A percentile compares a stretch with the other conserved stretches of the same genome.
Evolutionary conservation across 2,888 invertebrate genomes (phyloP).

Genomic region (Ophioninae sp.): DNA sequence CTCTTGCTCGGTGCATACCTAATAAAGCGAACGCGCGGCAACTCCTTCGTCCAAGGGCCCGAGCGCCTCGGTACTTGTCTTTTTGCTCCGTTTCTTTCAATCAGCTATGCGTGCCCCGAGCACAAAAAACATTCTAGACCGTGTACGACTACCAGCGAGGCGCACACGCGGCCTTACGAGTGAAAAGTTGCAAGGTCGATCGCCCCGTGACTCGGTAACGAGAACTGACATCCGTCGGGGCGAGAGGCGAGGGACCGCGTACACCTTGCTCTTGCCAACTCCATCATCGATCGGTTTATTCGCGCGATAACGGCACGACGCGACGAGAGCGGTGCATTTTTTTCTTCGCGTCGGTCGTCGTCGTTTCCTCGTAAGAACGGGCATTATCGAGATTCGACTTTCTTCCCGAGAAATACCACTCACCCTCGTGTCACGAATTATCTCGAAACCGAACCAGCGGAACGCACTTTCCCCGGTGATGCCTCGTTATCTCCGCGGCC

Average conservation of each 20-base stretch:
- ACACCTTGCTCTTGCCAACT: conserved; percentile 20
- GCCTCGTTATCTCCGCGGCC: not conserved
- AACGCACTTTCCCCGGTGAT: not conserved
- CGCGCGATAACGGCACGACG: conserved; percentile 7
- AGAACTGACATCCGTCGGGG: conserved; percentile 46
- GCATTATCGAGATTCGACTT: not conserved
- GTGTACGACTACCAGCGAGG: conserved; percentile 35
- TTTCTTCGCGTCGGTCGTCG: not conserved
- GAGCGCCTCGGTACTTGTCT: conserved; percentile 39
- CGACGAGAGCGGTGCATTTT: not conserved
- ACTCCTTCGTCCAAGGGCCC: conserved; percentile 62
- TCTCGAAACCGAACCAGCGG: not conserved
- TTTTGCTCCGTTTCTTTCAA: conserved; percentile 61
- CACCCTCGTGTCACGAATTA: not conserved
- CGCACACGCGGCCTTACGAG: conserved; percentile 58
- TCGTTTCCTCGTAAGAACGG: too few relatives aligned
- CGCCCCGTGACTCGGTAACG: conserved; percentile 51
- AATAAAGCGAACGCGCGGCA: conserved; percentile 75
- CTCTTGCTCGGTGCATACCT: conserved; percentile 74
- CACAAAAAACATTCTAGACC: conserved; percentile 16
- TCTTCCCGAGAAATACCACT: not conserved
- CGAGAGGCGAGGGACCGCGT: conserved; percentile 11
- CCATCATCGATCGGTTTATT: conserved; percentile 14
- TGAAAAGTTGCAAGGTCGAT: conserved; percentile 68
- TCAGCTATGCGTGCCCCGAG: conserved; percentile 58